Base-by-base conservation (phyloP, 2,113 vertebrate species). In the Desmodus rotundus region DNA sequence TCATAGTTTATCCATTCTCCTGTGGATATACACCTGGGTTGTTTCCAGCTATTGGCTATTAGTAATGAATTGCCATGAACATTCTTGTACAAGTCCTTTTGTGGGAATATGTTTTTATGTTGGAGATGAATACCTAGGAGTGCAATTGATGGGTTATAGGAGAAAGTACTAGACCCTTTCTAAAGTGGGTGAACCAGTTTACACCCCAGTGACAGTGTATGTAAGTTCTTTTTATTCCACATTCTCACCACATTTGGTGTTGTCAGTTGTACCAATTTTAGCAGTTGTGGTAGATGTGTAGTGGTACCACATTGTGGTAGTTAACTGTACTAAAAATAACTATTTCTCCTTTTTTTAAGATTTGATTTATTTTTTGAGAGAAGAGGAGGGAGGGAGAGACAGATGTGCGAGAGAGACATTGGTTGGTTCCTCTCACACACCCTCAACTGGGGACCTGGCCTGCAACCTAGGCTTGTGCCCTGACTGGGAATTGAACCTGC, bases 101-200 rank as follows among this genome's bases (percentile, higher is more conserved):
- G 10, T 80, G 82, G 58, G 38, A 78, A 38, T 89, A 38, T 43
- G 56, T 88, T 92, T 96, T 93, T 65, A 50, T 72, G 94, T 92
- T 26, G 43, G 24, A 45, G 3, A 41, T 43, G 47, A 73, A 82
- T 90, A 85, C n/a, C 36, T 17, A 65, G 33, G 33, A 70, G 28
- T 61, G 20, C 41, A 68, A 31, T 80, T 92, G 74, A 17, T 54
- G 14, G 41, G 2, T 85, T 84, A 70, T 67, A 63, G 28, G 36
- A 77, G 26, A 47, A 88, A 72, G 15, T 89, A 45, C 31, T 45
- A 52, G 67, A 56, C 43, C 19, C 19, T 81, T 74, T 89, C 26
- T 38, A 65, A 43, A 77, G 24, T 77, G 13, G 4, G 20, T 81
- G 67, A 52, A 61, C 61, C 15, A 41, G 8, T 56, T 76, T 82